These are phyloP conservation scores for Ciona savignyi DNA, from an alignment of 23 tunicate genomes.

Conservation along the genomic window DNA sequence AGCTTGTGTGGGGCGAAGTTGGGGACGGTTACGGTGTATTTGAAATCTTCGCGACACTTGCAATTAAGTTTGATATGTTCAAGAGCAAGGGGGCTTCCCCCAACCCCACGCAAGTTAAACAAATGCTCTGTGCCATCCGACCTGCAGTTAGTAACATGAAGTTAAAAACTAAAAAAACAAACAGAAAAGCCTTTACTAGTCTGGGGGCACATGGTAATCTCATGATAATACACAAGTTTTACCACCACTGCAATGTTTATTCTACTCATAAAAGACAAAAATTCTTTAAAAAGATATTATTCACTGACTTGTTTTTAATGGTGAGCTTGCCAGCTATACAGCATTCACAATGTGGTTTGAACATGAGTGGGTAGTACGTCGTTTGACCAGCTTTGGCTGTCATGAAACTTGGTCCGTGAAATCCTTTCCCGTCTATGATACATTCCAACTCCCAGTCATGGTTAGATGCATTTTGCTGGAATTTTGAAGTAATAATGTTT, in stretches of 20 bases:
- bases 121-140: conserved; percentile 72
- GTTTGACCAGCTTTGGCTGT: conserved; percentile 69
- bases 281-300: too few species aligned
- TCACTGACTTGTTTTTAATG: conserved; percentile 66
- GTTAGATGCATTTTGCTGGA: conserved; percentile 89
- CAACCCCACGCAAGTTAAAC: conserved; percentile 67
- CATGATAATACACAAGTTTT: too few species aligned
- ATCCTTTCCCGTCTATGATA: conserved; percentile 55
- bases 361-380: conserved; percentile 75
- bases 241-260: neutral
- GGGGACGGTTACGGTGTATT: conserved; percentile 52
- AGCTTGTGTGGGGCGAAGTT: conserved; percentile 76
- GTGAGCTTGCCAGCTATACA: conserved; percentile 48
- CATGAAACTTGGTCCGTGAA: conserved; percentile 55
- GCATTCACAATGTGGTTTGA: conserved; percentile 86
- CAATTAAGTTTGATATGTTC: conserved; percentile 55
- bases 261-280: neutral
- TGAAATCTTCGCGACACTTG: conserved; percentile 46
- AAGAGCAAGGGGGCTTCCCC: conserved; percentile 71
- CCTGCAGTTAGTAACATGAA: too few species aligned
- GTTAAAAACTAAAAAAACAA: too few species aligned
- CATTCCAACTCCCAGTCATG: conserved; percentile 91
- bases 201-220: too few species aligned
- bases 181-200: too few species aligned
- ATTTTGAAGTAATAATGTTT: too few species aligned